These are phyloP conservation scores for Leucoma salicis DNA, from an alignment of 2,888 invertebrate genomes.

Conservation along the genomic window DNA sequence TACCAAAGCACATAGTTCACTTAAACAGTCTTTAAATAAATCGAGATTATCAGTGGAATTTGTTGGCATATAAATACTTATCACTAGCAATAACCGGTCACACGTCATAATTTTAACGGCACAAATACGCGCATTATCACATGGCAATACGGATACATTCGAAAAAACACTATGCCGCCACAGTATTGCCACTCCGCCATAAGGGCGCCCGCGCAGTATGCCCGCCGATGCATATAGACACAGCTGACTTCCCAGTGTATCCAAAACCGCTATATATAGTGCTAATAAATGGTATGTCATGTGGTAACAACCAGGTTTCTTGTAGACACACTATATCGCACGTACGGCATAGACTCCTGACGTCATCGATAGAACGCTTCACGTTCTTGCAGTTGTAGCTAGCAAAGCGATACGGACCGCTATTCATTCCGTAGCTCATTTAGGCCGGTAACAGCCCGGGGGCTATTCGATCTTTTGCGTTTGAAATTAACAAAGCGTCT, in stretches of 20 bases:
- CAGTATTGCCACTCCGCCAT: conserved; percentile 7
- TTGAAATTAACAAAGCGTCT: conserved; percentile 28
- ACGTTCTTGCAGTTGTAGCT: conserved; percentile 15
- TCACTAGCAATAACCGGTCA: too few relatives aligned
- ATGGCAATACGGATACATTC: too few relatives aligned
- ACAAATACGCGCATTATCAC: too few relatives aligned
- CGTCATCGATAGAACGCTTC: conserved; percentile 8
- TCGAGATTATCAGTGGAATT: too few relatives aligned
- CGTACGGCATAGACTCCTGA: conserved; percentile 3
- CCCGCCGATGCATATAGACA: too few relatives aligned
- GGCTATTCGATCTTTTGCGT: conserved; percentile 2
- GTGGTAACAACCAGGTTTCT: conserved; percentile 9
- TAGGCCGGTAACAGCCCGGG: neutral
- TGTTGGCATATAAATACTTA: conserved; percentile 1
- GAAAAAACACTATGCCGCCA: conserved; percentile 5
- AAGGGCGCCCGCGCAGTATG: conserved; percentile 4
- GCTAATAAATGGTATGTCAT: too few relatives aligned
- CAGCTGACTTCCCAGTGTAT: conserved; percentile 5
- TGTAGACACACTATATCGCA: conserved; percentile 9
- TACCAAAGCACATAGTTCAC: neutral
- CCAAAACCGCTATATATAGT: conserved; percentile 6
- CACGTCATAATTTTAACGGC: too few relatives aligned
- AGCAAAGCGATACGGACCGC: conserved; percentile 3
- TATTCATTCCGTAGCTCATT: conserved; percentile 2
- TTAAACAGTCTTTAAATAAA: too few relatives aligned